Evolutionary conservation across 2,113 vertebrate species (phyloP), one percentile per base, ranked within the genome.

Genomic region (Hippocampus guttulatus): DNA sequence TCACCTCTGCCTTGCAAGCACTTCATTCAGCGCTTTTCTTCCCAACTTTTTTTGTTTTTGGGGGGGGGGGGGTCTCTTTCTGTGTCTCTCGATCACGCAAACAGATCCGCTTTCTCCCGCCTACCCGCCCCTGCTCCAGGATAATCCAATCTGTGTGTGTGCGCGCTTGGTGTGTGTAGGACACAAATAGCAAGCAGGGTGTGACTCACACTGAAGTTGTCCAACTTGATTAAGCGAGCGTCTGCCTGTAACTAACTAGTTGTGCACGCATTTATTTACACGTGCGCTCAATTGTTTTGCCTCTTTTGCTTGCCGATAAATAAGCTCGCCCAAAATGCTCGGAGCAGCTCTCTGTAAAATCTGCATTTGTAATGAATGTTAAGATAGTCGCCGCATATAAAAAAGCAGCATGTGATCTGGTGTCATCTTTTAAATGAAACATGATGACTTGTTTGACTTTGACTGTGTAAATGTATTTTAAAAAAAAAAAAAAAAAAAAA

Each of bases 81-180:
- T 74, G 82, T 62, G 75, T 77, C 77, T 63, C 80, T 81, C 23
- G 62, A 58, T 78, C 83, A 70, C 79, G 78, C 83, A 84, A 89
- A 88, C 85, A 88, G 88, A 88, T 90, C 88, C 5, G 79, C 88
- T 89, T 88, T 89, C 89, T 88, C 82, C 85, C 85, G 86, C 88
- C 85, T 85, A 81, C 27, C 83, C 84, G 64, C 71, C 75, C 69
- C 87, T 43, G 40, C 81, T 69, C 69, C 21, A 0, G 81, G 86
- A 87, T 89, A 87, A 87, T 85, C 81, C 77, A 60, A 38, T 68
- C 64, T 75, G 76, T 73, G 76, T 74, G 47, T 69, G 49, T 68
- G 68, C 69, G 69, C 67, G 80, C 64, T 64, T 62, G 43, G 76
- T 55, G 68, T 71, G 76, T 45, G 68, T 33, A 72, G 85, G 80